Conservation (phyloP, 1,140 invertebrate genomes). For the Drosophila pectinifera region DNA sequence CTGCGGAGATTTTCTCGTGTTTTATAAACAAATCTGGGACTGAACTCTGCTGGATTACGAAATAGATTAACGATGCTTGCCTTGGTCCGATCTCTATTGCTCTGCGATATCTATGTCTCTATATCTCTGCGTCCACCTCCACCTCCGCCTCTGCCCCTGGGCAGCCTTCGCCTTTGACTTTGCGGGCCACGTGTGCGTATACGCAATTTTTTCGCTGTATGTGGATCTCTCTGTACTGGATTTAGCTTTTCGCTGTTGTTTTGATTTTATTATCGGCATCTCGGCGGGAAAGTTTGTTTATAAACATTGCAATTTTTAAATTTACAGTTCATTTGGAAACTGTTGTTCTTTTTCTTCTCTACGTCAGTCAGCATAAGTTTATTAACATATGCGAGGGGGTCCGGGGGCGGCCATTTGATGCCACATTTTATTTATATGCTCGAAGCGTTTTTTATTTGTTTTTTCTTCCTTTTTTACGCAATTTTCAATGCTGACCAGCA, state of each 20-base stretch:
- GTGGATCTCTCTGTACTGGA: constrained; percentile 8
- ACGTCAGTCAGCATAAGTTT: constrained; percentile 68
- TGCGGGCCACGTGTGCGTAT: constrained; percentile 79
- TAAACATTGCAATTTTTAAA: constrained; percentile 83
- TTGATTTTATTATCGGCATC: constrained; percentile 73
- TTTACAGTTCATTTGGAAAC: constrained; percentile 72
- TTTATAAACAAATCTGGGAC: constrained; percentile 53
- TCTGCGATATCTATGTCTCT: constrained; percentile 5
- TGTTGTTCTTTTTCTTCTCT: constrained; percentile 41
- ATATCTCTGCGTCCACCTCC: not conserved
- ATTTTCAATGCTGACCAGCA: constrained; percentile 58
- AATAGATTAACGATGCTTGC: constrained; percentile 54
- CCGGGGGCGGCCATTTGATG: constrained; percentile 60
- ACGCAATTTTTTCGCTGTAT: constrained; percentile 59
- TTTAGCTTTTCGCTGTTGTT: constrained; percentile 30
- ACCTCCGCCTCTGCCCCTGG: constrained; percentile 11
- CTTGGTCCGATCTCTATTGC: constrained; percentile 20
- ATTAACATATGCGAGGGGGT: constrained; percentile 48
- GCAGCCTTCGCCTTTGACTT: constrained; percentile 77
- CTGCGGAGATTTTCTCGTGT: constrained; percentile 33
- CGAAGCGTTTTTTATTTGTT: constrained; percentile 69
- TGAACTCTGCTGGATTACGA: constrained; percentile 58
- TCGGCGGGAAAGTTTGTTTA: constrained; percentile 74
- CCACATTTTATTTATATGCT: constrained; percentile 81
- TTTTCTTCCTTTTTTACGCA: constrained; percentile 71